phyloP scores from a whole-genome alignment of 2,113 vertebrate species.

The Apteryx mantelli region DNA sequence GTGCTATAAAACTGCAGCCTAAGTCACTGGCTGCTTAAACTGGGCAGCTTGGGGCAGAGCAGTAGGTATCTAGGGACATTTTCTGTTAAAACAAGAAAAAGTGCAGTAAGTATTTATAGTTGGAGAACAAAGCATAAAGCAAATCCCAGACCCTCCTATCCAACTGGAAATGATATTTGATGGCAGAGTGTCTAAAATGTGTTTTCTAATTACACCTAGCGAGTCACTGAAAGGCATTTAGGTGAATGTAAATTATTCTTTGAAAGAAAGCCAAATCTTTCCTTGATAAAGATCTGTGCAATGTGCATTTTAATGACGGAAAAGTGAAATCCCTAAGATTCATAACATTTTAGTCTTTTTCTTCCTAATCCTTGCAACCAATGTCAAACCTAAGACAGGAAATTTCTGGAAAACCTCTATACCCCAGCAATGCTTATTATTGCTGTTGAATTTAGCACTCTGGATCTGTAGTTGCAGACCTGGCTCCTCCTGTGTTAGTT shows the following conservation, averaged over 20 bases:
- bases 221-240: neutral
- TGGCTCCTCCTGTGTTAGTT: neutral
- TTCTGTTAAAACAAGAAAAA: neutral
- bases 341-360: neutral
- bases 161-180: slow-evolving; percentile 6
- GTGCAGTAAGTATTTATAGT: neutral
- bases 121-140: neutral
- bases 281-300: neutral
- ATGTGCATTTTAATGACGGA: neutral
- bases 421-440: neutral
- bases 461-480: neutral
- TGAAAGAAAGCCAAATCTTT: slow-evolving; percentile 26
- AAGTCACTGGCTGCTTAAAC: neutral
- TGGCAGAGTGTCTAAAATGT: neutral
- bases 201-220: slow-evolving; percentile 11
- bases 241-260: slow-evolving; percentile 8
- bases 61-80: rapidly evolving
- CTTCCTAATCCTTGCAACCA: neutral
- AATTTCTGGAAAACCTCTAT: neutral
- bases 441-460: neutral
- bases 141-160: neutral
- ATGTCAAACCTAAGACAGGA: neutral
- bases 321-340: neutral
- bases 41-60: neutral
- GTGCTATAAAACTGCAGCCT: neutral